Evolutionary conservation across 2,113 vertebrate species (phyloP).

Genomic region (Cathartes aura): DNA sequence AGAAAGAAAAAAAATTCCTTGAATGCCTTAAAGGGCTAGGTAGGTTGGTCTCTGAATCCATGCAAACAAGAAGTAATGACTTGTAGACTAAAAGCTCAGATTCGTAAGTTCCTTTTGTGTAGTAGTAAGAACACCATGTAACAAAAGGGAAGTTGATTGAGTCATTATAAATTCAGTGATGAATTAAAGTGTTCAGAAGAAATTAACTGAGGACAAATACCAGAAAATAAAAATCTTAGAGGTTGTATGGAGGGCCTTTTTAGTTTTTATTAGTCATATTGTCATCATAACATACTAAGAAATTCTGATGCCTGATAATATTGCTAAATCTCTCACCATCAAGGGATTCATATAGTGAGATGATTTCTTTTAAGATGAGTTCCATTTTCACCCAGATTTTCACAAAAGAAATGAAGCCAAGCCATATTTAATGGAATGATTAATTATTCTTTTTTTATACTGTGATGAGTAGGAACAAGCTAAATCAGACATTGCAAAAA

Average conservation of each 20-base stretch:
- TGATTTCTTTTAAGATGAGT: background rate
- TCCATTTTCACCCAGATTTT: background rate
- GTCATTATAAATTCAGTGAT: background rate
- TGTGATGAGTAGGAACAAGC: slow-evolving; percentile 21
- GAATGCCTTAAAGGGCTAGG: background rate
- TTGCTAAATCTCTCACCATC: background rate
- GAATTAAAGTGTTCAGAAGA: background rate
- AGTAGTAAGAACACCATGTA: background rate
- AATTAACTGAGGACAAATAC: background rate
- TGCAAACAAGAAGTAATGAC: background rate
- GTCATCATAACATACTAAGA: background rate
- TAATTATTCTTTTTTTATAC: background rate
- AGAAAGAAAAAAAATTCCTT: background rate
- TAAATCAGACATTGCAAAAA: background rate
- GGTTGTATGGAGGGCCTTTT: background rate
- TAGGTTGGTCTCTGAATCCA: background rate
- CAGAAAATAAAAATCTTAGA: background rate
- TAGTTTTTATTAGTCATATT: background rate
- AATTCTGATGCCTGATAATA: background rate
- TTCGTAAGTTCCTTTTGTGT: background rate
- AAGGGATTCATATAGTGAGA: background rate
- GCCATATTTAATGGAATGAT: background rate
- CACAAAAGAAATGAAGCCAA: background rate
- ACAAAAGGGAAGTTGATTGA: background rate
- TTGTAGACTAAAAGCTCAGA: background rate